Base-by-base conservation (phyloP, 2,797 vertebrate genomes). In the Phoxinus dragarum region DNA sequence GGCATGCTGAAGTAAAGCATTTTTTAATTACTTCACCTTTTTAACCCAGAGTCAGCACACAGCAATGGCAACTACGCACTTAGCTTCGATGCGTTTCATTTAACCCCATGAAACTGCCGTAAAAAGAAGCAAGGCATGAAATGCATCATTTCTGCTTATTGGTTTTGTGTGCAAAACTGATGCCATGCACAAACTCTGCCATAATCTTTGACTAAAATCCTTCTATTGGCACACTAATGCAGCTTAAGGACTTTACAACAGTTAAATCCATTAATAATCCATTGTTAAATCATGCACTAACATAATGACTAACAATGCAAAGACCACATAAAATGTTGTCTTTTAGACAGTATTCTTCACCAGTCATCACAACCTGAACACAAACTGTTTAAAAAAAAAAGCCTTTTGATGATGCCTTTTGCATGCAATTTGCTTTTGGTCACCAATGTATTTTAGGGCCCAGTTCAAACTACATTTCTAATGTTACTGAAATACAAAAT, bases 1-100 rank as follows among this genome's bases (percentile, higher is more conserved):
- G 86, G 76, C 52, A 84, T 90, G 90, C 76, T 78, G 75, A 88
- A 89, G 40, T 86, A 90, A 89, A 90, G 87, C 81, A 92, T 76
- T 44, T 76, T 54, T 86, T 87, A 85, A 84, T 79, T 69, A 79
- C 83, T 79, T 77, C 74, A 69, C 64, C 49, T 77, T 84, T 34
- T 56, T 69, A 68, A 44, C 38, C 52, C 8, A 71, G 12, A 78
- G 52, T 79, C 83, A 79, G 66, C 75, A 71, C 19, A 84, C 31
- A 69, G 12, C 49, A 47, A 69, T 23, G n/a, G n/a, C n/a, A 78
- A 59, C n/a, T 36, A 47, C 6, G 10, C 36, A 14, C 49, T 84
- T 59, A 72, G 49, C 64, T 84, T 19, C 4, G 17, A 44, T 36
- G 19, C 8, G 1, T 74, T 49, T 82, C 40, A 73, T 31, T 83